These are phyloP conservation scores for Temnothorax longispinosus DNA, from an alignment of 1,140 invertebrate species.

Conservation along the genomic window DNA sequence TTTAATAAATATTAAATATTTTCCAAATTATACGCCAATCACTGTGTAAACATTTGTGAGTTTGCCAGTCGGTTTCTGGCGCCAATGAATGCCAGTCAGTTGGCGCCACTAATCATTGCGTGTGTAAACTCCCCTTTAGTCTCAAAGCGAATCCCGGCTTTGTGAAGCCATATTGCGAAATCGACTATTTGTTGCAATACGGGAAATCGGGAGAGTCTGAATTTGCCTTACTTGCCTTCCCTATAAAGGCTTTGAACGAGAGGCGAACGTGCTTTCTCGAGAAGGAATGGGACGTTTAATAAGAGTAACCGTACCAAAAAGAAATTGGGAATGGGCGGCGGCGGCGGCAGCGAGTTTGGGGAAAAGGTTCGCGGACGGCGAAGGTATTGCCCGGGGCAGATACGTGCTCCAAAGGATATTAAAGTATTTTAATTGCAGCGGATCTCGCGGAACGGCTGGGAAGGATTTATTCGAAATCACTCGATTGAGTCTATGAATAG, in stretches of 20 bases:
- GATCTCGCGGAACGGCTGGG: conserved; percentile 73
- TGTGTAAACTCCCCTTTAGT: neutral
- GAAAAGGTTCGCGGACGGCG: conserved; percentile 45
- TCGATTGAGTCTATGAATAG: conserved; percentile 77
- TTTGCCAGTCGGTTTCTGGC: too few species aligned
- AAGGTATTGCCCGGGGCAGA: conserved; percentile 65
- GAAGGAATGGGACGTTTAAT: conserved; percentile 73
- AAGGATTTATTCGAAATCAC: conserved; percentile 78
- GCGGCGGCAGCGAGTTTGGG: conserved; percentile 23
- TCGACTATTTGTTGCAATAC: conserved; percentile 15
- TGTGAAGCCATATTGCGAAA: conserved; percentile 28
- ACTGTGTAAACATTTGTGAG: too few species aligned
- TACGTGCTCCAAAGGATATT: conserved; percentile 78
- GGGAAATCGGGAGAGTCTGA: conserved; percentile 22
- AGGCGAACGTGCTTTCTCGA: conserved; percentile 67
- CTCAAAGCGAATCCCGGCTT: conserved; percentile 35
- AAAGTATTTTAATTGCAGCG: conserved; percentile 78
- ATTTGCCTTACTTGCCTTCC: neutral
- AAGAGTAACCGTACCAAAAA: conserved; percentile 69
- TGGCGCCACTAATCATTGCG: too few species aligned
- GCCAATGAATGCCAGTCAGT: too few species aligned
- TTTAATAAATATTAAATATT: too few species aligned
- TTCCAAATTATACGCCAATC: too few species aligned
- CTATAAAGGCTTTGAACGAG: conserved; percentile 68
- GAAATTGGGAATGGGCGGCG: conserved; percentile 63